Percentiles rank a stretch among this genome's conserved stretches.
Conservation (phyloP, 1,140 invertebrate genomes). For the Penaeus indicus region DNA sequence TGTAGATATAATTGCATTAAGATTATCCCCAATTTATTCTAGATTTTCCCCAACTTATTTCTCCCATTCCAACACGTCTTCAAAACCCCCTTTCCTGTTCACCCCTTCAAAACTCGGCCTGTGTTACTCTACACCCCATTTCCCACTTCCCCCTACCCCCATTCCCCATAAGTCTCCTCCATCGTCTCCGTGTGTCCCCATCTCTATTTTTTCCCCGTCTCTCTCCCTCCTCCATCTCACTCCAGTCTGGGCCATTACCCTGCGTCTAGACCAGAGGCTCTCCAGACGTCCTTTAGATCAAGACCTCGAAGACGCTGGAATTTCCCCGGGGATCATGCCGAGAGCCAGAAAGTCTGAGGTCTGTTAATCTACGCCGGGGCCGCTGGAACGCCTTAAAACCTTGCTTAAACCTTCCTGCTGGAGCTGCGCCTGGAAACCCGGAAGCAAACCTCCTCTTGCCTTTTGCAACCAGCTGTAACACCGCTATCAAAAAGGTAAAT, state of each 20-base stretch:
- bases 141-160: not conserved
- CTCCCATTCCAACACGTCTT: not conserved
- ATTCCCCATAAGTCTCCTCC: not conserved
- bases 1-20: not conserved
- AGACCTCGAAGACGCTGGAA: conserved; percentile 52
- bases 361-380: not conserved
- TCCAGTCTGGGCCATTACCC: conserved; percentile 34
- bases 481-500: too few species aligned
- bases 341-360: not conserved
- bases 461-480: too few species aligned
- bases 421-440: too few species aligned
- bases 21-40: not conserved
- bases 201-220: not conserved
- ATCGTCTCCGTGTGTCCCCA: not conserved
- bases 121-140: not conserved
- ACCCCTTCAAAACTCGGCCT: not conserved
- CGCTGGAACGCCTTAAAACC: conserved; percentile 16
- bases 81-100: not conserved
- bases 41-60: too few species aligned
- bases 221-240: not conserved
- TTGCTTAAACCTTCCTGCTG: not conserved
- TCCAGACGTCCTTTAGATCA: conserved; percentile 53
- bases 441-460: too few species aligned
- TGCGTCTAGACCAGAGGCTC: conserved; percentile 40
- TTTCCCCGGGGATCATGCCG: conserved; percentile 40